These are phyloP conservation scores for Reticulitermes lucifugus DNA, from an alignment of 2,888 invertebrate genomes.

Conservation along the genomic window DNA sequence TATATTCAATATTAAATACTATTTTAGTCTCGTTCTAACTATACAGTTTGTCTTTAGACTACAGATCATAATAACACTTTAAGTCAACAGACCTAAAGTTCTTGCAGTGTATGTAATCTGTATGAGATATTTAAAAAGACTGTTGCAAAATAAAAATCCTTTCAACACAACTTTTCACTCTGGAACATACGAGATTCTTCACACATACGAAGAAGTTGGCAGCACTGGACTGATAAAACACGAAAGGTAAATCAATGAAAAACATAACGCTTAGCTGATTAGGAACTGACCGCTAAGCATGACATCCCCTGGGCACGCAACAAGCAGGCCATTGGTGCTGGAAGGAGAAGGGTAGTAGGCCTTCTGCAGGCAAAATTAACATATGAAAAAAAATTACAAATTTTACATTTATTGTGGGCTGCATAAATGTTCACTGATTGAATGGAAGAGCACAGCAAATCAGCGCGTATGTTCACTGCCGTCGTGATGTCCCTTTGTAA, in stretches of 20 bases:
- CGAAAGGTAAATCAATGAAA: not conserved
- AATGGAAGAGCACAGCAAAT: not conserved
- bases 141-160: too few relatives aligned
- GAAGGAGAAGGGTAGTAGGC: not conserved
- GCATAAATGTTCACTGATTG: constrained; percentile 1
- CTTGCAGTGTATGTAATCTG: too few relatives aligned
- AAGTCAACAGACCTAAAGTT: too few relatives aligned
- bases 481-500: not conserved
- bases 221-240: not conserved
- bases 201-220: not conserved
- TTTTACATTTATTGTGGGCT: not conserved
- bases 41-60: too few relatives aligned
- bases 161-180: not conserved
- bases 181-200: not conserved
- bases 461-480: not conserved
- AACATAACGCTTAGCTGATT: not conserved
- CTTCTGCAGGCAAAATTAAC: not conserved
- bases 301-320: not conserved
- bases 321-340: not conserved
- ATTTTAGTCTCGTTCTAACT: too few relatives aligned
- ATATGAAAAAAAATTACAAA: not conserved
- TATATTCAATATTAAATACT: too few relatives aligned
- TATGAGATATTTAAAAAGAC: too few relatives aligned
- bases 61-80: too few relatives aligned
- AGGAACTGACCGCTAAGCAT: not conserved